A percentile compares a stretch with the other conserved stretches of the same genome.
Evolutionary conservation across 2,113 vertebrate species (phyloP).

Genomic region (Puffinus mauretanicus): DNA sequence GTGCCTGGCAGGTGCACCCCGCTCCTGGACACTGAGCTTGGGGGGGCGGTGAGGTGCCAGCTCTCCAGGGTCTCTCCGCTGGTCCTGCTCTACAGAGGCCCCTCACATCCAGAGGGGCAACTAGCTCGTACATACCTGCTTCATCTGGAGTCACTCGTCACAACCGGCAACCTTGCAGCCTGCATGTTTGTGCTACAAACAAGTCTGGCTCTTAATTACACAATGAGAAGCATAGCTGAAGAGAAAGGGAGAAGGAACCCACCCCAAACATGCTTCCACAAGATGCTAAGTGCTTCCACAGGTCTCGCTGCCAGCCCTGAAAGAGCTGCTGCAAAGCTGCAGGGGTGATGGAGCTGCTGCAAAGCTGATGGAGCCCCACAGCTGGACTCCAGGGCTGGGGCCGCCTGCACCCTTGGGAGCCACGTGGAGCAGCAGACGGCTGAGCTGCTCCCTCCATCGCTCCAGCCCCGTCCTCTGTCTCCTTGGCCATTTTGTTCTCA

Average conservation of each 20-base stretch:
- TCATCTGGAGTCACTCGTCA: not conserved
- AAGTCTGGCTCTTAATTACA: not conserved
- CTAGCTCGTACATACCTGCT: not conserved
- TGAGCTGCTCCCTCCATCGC: not conserved
- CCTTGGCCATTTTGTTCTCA: not conserved
- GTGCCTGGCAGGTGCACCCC: not conserved
- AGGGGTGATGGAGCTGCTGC: not conserved
- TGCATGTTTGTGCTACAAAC: not conserved
- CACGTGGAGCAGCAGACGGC: accelerated
- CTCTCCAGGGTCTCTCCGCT: not conserved
- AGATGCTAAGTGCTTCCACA: not conserved
- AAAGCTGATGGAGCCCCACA: not conserved
- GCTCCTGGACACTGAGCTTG: not conserved
- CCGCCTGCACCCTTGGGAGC: not conserved
- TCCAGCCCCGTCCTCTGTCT: not conserved
- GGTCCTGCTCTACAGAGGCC: not conserved
- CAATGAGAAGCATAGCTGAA: not conserved
- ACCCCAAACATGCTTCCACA: not conserved
- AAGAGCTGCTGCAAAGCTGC: not conserved
- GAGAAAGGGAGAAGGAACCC: not conserved
- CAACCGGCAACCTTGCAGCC: not conserved
- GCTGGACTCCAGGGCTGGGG: not conserved
- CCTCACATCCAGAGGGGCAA: too few relatives aligned
- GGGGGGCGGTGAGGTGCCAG: not conserved
- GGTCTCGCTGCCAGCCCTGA: not conserved